Base-by-base conservation (phyloP, 1,140 invertebrate species). In the Aleiodes sp. region DNA sequence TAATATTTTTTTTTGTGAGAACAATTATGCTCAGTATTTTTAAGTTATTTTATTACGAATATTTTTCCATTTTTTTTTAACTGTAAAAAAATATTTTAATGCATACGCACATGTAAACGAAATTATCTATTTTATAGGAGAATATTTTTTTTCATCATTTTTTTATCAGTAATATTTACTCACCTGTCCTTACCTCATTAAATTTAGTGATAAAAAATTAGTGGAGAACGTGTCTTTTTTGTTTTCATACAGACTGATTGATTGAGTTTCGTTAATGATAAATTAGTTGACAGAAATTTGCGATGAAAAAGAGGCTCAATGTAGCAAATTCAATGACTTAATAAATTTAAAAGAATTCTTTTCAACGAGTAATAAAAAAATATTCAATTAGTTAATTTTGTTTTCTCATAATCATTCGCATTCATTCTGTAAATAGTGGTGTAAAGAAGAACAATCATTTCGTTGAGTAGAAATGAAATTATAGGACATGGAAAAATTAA, bases 21-120 rank as follows among this genome's bases (percentile, higher is more conserved):
- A 59, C 10, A 10, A 26, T 4, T 59, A 28, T 59, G 56, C 56
- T 59, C 56, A 59, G 56, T 59, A 59, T 59, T 59, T 59, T 31
- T 59, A 59, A 59, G 56, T 31, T 59, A 59, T 59, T 59, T 59
- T 59, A 31, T 59, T 59, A 14, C 28, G 12, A 31, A 41, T 41
- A 24, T 29, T 59, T 59, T 59, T 31, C 6, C 26, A 12, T 24
- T 56, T 21, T 31, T 28, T n/a, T 14, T 31, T 29, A 33, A 14
- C 16, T 59, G 56, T 59, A n/a, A 31, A n/a, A 59, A 59, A 10
- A 59, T 31, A 6, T 59, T 31, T 31, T n/a, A 31, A 59, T n/a
- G 14, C 24, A 59, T 56, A 24, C 24, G 19, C 12, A 56, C 24
- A 24, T 59, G 28, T 59, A 59, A 59, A 59, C 9, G 12, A 14